phyloP scores from a whole-genome alignment of 1,140 invertebrate genomes.

The Phocides pigmalion region DNA sequence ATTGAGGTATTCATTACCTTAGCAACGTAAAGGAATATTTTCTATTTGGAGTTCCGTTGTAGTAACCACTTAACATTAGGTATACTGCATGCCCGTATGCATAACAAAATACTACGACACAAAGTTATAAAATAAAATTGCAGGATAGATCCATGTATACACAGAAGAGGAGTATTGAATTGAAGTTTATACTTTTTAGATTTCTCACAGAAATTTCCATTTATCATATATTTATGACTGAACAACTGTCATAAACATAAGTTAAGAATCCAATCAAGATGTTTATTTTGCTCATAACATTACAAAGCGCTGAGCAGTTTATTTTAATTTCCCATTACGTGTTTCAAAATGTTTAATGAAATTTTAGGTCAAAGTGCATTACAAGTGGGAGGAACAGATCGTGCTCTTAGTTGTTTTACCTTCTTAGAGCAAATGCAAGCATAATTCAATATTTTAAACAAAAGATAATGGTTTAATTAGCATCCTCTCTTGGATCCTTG shows the following conservation, averaged over 20 bases:
- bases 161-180: too few species aligned
- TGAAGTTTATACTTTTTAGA: background rate
- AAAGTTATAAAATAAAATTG: too few species aligned
- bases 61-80: too few species aligned
- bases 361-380: constrained; percentile 33
- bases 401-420: constrained; percentile 13
- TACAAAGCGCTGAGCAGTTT: constrained; percentile 2
- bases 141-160: too few species aligned
- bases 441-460: constrained; percentile 5
- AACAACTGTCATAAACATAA: constrained; percentile 10
- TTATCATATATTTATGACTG: background rate
- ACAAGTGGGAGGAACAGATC: constrained; percentile 28
- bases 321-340: constrained; percentile 30
- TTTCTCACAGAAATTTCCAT: background rate
- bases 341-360: constrained; percentile 33
- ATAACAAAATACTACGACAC: too few species aligned
- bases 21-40: too few species aligned
- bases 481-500: too few species aligned
- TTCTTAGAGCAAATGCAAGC: constrained; percentile 23
- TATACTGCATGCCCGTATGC: too few species aligned
- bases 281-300: constrained; percentile 21
- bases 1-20: too few species aligned
- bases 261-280: constrained; percentile 8
- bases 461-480: constrained; percentile 5
- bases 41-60: too few species aligned